Evolutionary conservation across 2,797 vertebrate genomes (phyloP), one percentile per base, ranked within the genome.

Genomic region (Rachycentron canadum): DNA sequence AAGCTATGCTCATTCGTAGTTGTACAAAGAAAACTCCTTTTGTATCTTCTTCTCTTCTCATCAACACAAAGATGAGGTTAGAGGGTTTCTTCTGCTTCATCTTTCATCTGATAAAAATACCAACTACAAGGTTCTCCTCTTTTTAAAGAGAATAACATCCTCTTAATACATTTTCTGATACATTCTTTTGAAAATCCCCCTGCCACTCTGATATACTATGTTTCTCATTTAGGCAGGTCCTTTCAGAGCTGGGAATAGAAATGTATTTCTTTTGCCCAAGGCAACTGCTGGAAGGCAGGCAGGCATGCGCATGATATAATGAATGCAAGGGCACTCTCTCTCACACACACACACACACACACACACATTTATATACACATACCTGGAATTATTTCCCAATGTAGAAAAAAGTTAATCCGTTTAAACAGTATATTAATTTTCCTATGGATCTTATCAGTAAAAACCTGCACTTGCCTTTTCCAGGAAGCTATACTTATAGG

Each of bases 51-150:
- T 76, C 53, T 58, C 36, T 65, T 81, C 75, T 83, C 87, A 82
- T 88, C 86, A 65, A 45, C 82, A 83, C 65, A 85, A 87, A 83
- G 59, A 76, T 36, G 65, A 79, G 85, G 78, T 78, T 65, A 76
- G 40, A 68, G 73, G 79, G 79, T 77, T 75, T 79, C 57, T 2
- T 38, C 66, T 55, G 32, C 61, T 85, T 45, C 76, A 77, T 82
- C 82, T 89, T 83, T 82, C 73, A 84, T 86, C 77, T 62, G 65
- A 65, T 73, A 56, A 86, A 74, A 73, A 81, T 57, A 78, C 73
- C 50, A 30, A 45, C 60, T 62, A 68, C 64, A 78, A 70, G 45
- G 28, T 67, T 77, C 71, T 70, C 49, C 26, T 63, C 28, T 77
- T 58, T 80, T 56, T 61, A 73, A 79, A 70, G 41, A 71, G 52